Evolutionary conservation across 2,113 vertebrate genomes (phyloP), one percentile per base, ranked within the genome.

Genomic region (Acrocephalus kingi): DNA sequence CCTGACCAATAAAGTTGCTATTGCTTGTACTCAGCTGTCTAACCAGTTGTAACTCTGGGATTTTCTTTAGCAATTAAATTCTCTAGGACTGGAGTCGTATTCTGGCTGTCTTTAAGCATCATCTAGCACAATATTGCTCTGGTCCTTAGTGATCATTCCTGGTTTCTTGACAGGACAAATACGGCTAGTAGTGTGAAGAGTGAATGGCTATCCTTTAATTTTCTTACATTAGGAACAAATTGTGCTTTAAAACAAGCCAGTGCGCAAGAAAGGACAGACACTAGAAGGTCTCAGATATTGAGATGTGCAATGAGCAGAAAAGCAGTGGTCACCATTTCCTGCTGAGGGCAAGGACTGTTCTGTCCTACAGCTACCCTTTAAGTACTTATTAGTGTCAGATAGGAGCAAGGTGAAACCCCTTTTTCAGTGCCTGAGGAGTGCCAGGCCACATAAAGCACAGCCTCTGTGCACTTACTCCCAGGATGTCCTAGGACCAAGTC

Each of bases 1-100:
- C n/a, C 37, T 74, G 46, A 84, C 21, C 43, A 78, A 7, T 39
- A 27, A 63, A 51, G 12, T 51, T 63, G 63, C 20, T 35, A 48
- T 46, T 84, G 31, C 14, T 81, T 51, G 23, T 15, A 62, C 10
- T 5, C 0, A 0, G 4, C 35, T 30, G 12, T 51, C 43, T 71
- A 62, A 67, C 3, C 15, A 69, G 33, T n/a, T 14, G 6, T 21
- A 84, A 71, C 24, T 43, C 43, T 46, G 35, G 13, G 15, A n/a
- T 61, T 68, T 83, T 95, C 58, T 69, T 80, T 54, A 64, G 61
- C 43, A 49, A 46, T 10, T 6, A 24, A 78, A 62, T 51, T 39
- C 14, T 63, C 43, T n/a, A 89, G 55, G 11, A 58, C 14, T 14
- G 39, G 15, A 90, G 51, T 3, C 54, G 46, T 23, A 62, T 51